Evolutionary conservation across 2,113 vertebrate species (phyloP), one percentile per base, ranked within the genome.

Genomic region (Anolis sagrei): DNA sequence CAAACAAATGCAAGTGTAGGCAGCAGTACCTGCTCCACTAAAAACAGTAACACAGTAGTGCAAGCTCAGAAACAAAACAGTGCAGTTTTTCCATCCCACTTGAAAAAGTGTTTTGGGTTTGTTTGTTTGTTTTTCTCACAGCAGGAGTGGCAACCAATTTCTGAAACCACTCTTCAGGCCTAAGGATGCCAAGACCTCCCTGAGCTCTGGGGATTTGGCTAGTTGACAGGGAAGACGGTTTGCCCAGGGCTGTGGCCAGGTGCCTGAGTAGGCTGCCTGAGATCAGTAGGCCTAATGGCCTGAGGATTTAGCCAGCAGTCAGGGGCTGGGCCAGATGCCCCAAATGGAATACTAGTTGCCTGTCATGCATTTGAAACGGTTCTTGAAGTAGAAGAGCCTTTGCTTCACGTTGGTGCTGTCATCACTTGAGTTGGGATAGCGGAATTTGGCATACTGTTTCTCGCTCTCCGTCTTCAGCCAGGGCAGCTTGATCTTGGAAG

Each of bases 401-500:
- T 96, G 91, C 36, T 89, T 89, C 82, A 93, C 66, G 34, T 58
- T 29, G 2, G 92, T 21, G 27, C 95, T 96, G 11, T 96, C 94
- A 1, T 79, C 89, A 3, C 82, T 64, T 0, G 96, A 95, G 1
- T 95, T 90, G 0, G 98, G 97, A 88, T 98, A 97, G 0, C 98
- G 97, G 89, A 97, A 98, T 32, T 93, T 96, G 1, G 95, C 93
- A 9, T 99, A 99, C 25, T 96, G 91, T 48, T 96, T 95, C 78
- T 97, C 94, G 0, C 89, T 83, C 1, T 96, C 94, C 0, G 95
- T 94, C 77, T 97, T 94, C 36, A 75, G 92, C 97, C 97, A 99
- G 0, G 98, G 97, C 49, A 98, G 92, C 58, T 96, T 95, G 93
- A 99, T 91, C 94, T 99, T 99, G 4, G 98, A 98, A 1, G 98